These are phyloP conservation scores for Drosophila niveifrons DNA, from an alignment of 2,888 invertebrate genomes.

Conservation along the genomic window DNA sequence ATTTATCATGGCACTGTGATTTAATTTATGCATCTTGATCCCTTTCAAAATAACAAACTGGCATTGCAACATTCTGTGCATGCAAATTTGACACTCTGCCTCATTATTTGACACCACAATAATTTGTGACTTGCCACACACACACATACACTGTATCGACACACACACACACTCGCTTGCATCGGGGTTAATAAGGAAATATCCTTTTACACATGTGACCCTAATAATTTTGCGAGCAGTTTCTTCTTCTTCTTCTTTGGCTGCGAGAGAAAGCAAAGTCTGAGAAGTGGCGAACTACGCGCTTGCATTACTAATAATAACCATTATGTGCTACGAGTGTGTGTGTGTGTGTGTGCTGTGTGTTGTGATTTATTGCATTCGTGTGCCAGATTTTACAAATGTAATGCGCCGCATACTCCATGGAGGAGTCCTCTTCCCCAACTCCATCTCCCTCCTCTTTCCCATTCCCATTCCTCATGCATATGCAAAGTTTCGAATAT, in stretches of 20 bases:
- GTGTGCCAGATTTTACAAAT: slow-evolving; percentile 84
- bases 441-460: slow-evolving; percentile 9
- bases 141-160: slow-evolving; percentile 22
- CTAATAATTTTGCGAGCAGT: slow-evolving; percentile 72
- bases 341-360: slow-evolving; percentile 63
- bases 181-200: slow-evolving; percentile 78
- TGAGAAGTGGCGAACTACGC: slow-evolving; percentile 60
- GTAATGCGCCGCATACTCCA: slow-evolving; percentile 64
- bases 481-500: slow-evolving; percentile 81
- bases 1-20: slow-evolving; percentile 55
- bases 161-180: slow-evolving; percentile 1
- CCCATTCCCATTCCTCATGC: slow-evolving; percentile 66
- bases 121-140: slow-evolving; percentile 53
- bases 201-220: slow-evolving; percentile 81
- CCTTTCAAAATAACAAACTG: slow-evolving; percentile 63
- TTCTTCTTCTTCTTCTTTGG: slow-evolving; percentile 53
- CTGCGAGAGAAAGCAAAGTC: slow-evolving; percentile 12
- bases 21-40: slow-evolving; percentile 73
- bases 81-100: slow-evolving; percentile 80
- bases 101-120: slow-evolving; percentile 80
- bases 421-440: slow-evolving; percentile 19
- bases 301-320: slow-evolving; percentile 80
- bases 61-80: slow-evolving; percentile 61
- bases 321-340: slow-evolving; percentile 51
- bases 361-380: slow-evolving; percentile 83